These are phyloP conservation scores for Rhea pennata DNA, from an alignment of 2,113 vertebrate genomes.

Conservation along the genomic window DNA sequence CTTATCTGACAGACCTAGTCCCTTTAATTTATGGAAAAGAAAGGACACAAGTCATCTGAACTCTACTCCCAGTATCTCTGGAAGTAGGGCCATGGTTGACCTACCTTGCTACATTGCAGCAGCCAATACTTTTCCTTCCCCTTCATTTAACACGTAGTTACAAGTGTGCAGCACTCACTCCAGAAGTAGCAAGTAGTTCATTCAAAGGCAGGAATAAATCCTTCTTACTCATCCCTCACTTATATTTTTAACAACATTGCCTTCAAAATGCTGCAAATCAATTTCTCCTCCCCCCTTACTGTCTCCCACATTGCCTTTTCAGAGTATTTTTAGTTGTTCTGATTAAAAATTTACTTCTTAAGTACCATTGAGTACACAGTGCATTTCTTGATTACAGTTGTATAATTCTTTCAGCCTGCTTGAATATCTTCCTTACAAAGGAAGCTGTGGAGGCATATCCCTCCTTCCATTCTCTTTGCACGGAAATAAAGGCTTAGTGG, in stretches of 20 bases:
- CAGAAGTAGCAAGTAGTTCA: constrained; percentile 33
- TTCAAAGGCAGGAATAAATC: constrained; percentile 6
- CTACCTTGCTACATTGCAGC: background rate
- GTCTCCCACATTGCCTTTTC: background rate
- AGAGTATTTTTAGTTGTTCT: constrained; percentile 55
- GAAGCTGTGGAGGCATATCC: background rate
- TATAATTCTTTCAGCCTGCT: background rate
- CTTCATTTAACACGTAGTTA: constrained; percentile 10
- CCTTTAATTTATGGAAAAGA: background rate
- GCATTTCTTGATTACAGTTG: constrained; percentile 38
- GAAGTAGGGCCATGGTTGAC: background rate
- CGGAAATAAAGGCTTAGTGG: background rate
- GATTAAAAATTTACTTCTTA: constrained; percentile 70
- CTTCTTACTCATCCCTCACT: background rate
- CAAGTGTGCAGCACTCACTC: background rate
- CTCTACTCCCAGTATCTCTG: background rate
- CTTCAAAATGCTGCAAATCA: constrained; percentile 4
- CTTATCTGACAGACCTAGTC: background rate
- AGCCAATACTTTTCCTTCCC: background rate
- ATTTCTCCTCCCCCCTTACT: background rate
- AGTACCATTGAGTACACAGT: constrained; percentile 27
- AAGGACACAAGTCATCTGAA: background rate
- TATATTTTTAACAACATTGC: background rate
- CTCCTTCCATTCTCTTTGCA: background rate
- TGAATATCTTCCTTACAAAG: background rate